phyloP scores from a whole-genome alignment of 2,888 invertebrate species.

The Yponomeuta sedellus region DNA sequence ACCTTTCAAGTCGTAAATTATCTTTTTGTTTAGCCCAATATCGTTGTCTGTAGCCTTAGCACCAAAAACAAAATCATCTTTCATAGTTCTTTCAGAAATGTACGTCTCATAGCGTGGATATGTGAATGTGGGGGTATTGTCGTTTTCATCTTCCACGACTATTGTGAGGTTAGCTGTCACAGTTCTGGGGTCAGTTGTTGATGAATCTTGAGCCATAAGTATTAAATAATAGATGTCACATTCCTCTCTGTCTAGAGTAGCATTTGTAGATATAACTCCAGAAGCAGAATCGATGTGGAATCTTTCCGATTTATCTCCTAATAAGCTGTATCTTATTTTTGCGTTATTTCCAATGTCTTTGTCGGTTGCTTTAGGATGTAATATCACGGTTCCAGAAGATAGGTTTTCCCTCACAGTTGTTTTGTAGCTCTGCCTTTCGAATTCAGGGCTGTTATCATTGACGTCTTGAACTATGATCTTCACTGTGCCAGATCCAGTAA shows the following conservation, averaged over 20 bases:
- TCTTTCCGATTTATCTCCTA: conserved; percentile 87
- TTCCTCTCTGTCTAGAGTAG: conserved; percentile 87
- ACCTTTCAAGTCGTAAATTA: conserved; percentile 86
- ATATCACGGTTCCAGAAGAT: conserved; percentile 84
- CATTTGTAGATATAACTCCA: conserved; percentile 86
- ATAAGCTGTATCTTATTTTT: conserved; percentile 88
- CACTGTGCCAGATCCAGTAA: conserved; percentile 94
- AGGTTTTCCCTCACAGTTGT: conserved; percentile 89
- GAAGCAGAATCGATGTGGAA: conserved; percentile 87
- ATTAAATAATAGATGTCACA: conserved; percentile 86
- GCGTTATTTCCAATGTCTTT: conserved; percentile 90
- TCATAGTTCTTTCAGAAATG: conserved; percentile 86
- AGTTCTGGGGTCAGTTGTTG: conserved; percentile 88
- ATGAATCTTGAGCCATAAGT: conserved; percentile 92
- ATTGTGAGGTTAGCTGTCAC: conserved; percentile 90
- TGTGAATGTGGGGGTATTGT: conserved; percentile 88
- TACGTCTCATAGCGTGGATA: conserved; percentile 85
- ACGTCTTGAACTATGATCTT: conserved; percentile 94
- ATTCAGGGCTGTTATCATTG: conserved; percentile 94
- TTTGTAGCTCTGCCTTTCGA: conserved; percentile 87
- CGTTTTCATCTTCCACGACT: conserved; percentile 87
- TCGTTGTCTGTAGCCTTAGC: conserved; percentile 91
- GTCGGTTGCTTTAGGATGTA: conserved; percentile 87
- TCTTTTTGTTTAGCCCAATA: conserved; percentile 86
- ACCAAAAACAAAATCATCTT: conserved; percentile 93